Evolutionary conservation across 1,140 invertebrate genomes (phyloP).

Genomic region (Hycleus cichorii): DNA sequence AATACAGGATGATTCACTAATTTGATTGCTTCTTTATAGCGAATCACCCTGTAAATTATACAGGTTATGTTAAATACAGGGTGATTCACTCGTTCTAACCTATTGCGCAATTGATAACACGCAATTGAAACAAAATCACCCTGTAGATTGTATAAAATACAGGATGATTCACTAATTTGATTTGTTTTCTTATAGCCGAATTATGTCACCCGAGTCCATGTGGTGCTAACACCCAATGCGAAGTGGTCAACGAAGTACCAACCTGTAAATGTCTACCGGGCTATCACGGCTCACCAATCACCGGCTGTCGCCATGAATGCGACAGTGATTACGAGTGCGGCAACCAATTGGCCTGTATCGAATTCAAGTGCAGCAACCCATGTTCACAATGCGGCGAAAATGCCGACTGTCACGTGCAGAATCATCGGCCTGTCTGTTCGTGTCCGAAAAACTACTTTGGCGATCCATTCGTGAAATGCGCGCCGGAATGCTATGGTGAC

Average conservation of each 20-base stretch:
- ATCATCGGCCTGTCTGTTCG: slow-evolving; percentile 66
- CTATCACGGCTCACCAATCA: slow-evolving; percentile 64
- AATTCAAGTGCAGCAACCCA: slow-evolving; percentile 70
- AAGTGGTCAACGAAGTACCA: slow-evolving; percentile 64
- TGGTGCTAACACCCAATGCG: slow-evolving; percentile 70
- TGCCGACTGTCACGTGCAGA: slow-evolving; percentile 65
- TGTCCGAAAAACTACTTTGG: slow-evolving; percentile 60
- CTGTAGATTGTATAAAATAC: background rate
- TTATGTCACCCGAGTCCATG: slow-evolving; percentile 73
- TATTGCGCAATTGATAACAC: too few relatives aligned
- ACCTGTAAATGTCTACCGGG: slow-evolving; percentile 59
- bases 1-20: too few relatives aligned
- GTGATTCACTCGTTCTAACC: too few relatives aligned
- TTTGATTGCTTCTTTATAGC: too few relatives aligned
- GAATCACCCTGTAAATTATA: too few relatives aligned
- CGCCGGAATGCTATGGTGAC: slow-evolving; percentile 65
- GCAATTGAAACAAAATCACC: too few relatives aligned
- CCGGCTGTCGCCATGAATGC: slow-evolving; percentile 70
- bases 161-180: background rate
- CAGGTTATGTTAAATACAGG: too few relatives aligned
- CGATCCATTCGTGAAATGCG: slow-evolving; percentile 62
- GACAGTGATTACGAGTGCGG: slow-evolving; percentile 67
- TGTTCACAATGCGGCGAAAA: slow-evolving; percentile 72
- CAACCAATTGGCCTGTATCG: slow-evolving; percentile 60
- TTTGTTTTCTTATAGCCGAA: slow-evolving; percentile 42